Base-by-base conservation (phyloP, 2,113 vertebrate species). In the Taxidea taxus region DNA sequence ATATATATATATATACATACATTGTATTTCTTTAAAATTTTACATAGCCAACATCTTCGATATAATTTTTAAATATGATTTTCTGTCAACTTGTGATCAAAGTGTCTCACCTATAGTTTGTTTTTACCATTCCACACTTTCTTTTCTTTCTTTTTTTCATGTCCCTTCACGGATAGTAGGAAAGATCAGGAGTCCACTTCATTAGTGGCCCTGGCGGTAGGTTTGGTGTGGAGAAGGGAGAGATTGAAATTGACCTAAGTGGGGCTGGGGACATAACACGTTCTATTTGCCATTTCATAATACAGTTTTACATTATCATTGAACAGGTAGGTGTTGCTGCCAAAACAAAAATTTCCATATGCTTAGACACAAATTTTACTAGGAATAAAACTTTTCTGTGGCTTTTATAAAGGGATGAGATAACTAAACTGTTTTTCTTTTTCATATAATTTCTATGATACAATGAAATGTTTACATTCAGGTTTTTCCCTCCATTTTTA, bases 401-500 rank as follows among this genome's bases (percentile, higher is more conserved):
- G 10, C 29, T 62, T 92, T 88, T 62, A 10, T 78, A 80, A 82
- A 94, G 16, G 4, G 7, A 62, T 92, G 31, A 87, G 14, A 31
- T 87, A 90, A 25, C 49, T 60, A 39, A 78, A 34, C 86, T 93
- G 10, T 88, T 88, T 92, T 91, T 95, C 80, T 94, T 66, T n/a
- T 51, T 93, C 31, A 88, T 47, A 39, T 83, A 90, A 78, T 92
- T 90, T 68, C 42, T 77, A 7, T 42, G 54, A 60, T 91, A 25
- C 64, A 68, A 15, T 91, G 34, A 91, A 80, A 62, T 27, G 49
- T 91, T 74, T 64, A 37, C 47, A 34, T 81, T 87, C 64, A 56
- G 83, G 6, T 25, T 87, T 87, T 66, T 9, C 34, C 3, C 77
- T 68, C 47, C 80, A 9, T 94, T 96, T 97, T 93, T 98, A 77